Base-by-base conservation (phyloP, 1,140 invertebrate species). In the Caenorhabditis tropicalis region DNA sequence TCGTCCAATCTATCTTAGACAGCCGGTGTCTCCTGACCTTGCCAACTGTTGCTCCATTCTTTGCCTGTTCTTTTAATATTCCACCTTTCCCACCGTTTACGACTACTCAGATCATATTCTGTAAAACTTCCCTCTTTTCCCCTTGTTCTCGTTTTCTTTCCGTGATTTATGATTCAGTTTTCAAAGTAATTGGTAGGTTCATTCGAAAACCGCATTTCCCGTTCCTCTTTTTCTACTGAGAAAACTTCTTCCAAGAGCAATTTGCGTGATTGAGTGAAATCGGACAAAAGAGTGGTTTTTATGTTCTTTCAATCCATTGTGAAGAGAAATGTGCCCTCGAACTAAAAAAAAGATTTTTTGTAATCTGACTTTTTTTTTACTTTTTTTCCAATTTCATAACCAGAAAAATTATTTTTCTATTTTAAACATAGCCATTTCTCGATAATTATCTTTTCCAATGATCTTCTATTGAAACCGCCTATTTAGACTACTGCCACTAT, bases 251-350 rank as follows among this genome's bases (percentile, higher is more conserved):
- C 27, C 31, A 65, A 65, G 33, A 39, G 58, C 58, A 65, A 65
- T 65, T 65, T 65, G 58, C 58, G 58, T 65, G 58, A 65, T 65
- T 65, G 58, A 65, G 33, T 36, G 58, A 65, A 65, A 65, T 65
- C 16, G 58, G 58, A 65, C 58, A 65, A 65, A 65, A 65, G 58
- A 19, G 15, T 7, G 33, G 7, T 65, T 65, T 65, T 36, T 36
- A 10, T 33, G 58, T 24, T 31, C 6, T 65, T 16, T 65, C 58
- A 36, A 33, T 65, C 58, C n/a, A 36, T 27, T 29, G 24, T 21
- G 31, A 65, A 65, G 16, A 19, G 58, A n/a, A 65, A 65, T 65
- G 31, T 39, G 58, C 58, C 58, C 33, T 65, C 58, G 21, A 65
- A 31, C 58, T 21, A 65, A 36, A 65, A 65, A 65, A 65, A 33